Evolutionary conservation across 2,888 invertebrate species (phyloP).

Genomic region (Hemithea aestivaria): DNA sequence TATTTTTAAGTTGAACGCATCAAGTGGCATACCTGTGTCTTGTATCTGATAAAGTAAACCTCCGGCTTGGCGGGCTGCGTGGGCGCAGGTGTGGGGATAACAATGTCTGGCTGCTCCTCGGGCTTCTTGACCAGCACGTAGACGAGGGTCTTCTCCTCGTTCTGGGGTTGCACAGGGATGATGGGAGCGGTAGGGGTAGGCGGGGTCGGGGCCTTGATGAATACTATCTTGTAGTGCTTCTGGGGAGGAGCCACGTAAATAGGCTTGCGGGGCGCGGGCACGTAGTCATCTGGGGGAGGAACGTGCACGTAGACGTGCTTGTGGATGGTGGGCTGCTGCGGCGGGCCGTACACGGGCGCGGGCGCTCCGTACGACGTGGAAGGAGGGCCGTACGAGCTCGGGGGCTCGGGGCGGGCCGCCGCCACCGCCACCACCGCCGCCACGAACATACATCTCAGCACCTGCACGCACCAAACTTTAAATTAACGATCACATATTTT

Average conservation of each 20-base stretch:
- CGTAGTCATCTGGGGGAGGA: slow-evolving; percentile 91
- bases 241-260: slow-evolving; percentile 81
- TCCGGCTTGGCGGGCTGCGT: slow-evolving; percentile 94
- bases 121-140: slow-evolving; percentile 94
- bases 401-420: slow-evolving; percentile 77
- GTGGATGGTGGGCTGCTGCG: slow-evolving; percentile 87
- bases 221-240: slow-evolving; percentile 91
- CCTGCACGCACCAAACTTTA: slow-evolving; percentile 55
- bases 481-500: slow-evolving; percentile 31
- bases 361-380: slow-evolving; percentile 72
- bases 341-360: slow-evolving; percentile 84
- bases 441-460: slow-evolving; percentile 64
- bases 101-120: slow-evolving; percentile 88
- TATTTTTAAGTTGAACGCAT: too few relatives aligned
- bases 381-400: slow-evolving; percentile 79
- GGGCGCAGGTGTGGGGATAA: slow-evolving; percentile 88
- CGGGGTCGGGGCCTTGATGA: slow-evolving; percentile 86
- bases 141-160: slow-evolving; percentile 93
- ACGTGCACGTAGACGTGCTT: slow-evolving; percentile 96
- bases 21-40: slow-evolving; percentile 84
- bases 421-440: slow-evolving; percentile 64
- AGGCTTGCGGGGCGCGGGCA: slow-evolving; percentile 81
- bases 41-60: slow-evolving; percentile 94
- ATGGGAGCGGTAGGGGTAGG: slow-evolving; percentile 81
- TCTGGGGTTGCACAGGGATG: slow-evolving; percentile 86